These are phyloP conservation scores for Probaryconus sp. DNA, from an alignment of 1,140 invertebrate species.

Conservation along the genomic window DNA sequence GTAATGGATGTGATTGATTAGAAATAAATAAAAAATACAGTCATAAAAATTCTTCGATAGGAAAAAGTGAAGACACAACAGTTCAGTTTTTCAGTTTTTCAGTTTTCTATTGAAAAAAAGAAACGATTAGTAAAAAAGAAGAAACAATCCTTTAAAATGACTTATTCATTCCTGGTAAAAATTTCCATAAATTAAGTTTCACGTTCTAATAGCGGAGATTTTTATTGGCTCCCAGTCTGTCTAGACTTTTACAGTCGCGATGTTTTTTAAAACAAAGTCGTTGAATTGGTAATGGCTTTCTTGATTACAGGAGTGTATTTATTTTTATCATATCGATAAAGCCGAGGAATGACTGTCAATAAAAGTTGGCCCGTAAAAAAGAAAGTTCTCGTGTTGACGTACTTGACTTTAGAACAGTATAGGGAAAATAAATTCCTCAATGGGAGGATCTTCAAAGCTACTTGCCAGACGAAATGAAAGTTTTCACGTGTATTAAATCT, in stretches of 20 bases:
- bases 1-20: too few species aligned
- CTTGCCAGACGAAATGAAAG: conserved; percentile 2
- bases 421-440: conserved; percentile 23
- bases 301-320: conserved; percentile 6
- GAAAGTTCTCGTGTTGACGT: conserved; percentile 6
- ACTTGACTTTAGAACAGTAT: conserved; percentile 10
- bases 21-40: too few species aligned
- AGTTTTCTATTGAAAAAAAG: too few species aligned
- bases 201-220: too few species aligned
- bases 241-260: neutral
- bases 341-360: conserved; percentile 4
- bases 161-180: too few species aligned
- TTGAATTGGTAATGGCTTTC: neutral
- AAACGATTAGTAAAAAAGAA: too few species aligned
- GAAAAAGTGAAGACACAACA: too few species aligned
- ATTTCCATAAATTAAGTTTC: too few species aligned
- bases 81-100: too few species aligned
- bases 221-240: neutral
- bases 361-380: conserved; percentile 9
- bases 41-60: too few species aligned
- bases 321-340: conserved; percentile 24
- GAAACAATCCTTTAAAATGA: too few species aligned
- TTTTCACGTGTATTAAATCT: conserved; percentile 2
- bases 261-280: neutral
- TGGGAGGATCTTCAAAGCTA: neutral